A percentile compares a stretch with the other conserved stretches of the same genome.
phyloP scores from a whole-genome alignment of 1,140 invertebrate genomes.

The Psilanteris sp. region DNA sequence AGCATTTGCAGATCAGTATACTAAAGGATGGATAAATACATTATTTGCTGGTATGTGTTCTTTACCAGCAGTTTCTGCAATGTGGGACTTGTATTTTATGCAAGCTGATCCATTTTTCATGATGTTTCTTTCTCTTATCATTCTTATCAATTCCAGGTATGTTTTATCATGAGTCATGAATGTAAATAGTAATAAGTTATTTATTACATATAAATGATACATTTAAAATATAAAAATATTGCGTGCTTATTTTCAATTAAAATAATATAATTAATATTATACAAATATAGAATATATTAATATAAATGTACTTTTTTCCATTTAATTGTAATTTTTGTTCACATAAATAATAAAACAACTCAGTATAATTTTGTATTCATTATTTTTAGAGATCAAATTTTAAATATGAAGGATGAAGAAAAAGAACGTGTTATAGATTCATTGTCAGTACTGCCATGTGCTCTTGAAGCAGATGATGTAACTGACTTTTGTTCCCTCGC shows the following conservation, averaged over 20 bases:
- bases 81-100: slow-evolving; percentile 99
- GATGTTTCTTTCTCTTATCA: slow-evolving; percentile 96
- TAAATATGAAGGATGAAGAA: slow-evolving; percentile 87
- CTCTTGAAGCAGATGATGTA: slow-evolving; percentile 95
- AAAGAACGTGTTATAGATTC: slow-evolving; percentile 88
- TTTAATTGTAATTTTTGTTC: too few relatives aligned
- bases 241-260: too few relatives aligned
- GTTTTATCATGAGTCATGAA: too few relatives aligned
- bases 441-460: slow-evolving; percentile 89
- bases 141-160: slow-evolving; percentile 96
- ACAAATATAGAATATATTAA: too few relatives aligned
- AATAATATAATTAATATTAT: too few relatives aligned
- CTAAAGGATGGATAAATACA: slow-evolving; percentile 93
- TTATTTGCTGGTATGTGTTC: slow-evolving; percentile 93
- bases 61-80: slow-evolving; percentile 90
- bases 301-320: slow-evolving; percentile 36
- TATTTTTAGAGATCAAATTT: slow-evolving; percentile 87
- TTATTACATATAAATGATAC: too few relatives aligned
- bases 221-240: too few relatives aligned
- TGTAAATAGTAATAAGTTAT: too few relatives aligned
- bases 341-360: too few relatives aligned
- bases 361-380: too few relatives aligned
- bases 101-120: slow-evolving; percentile 97
- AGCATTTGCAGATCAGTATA: slow-evolving; percentile 95
- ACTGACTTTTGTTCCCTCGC: slow-evolving; percentile 97